Evolutionary conservation across 2,888 invertebrate species (phyloP).

Genomic region (Cataglyphis rosenhaueri): DNA sequence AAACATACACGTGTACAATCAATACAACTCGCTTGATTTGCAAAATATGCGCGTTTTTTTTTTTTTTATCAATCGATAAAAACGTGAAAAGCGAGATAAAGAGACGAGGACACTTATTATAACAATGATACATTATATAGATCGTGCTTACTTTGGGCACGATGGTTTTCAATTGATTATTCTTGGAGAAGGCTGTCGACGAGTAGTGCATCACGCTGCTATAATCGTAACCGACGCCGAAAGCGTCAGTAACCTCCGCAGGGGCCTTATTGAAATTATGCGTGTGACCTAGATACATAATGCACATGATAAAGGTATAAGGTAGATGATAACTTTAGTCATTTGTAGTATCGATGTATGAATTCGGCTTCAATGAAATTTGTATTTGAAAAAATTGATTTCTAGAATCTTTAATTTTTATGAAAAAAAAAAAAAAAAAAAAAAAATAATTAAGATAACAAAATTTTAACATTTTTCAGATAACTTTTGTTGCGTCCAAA

Average conservation of each 20-base stretch:
- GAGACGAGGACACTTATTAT: background rate
- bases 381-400: background rate
- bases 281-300: slow-evolving; percentile 86
- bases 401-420: background rate
- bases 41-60: background rate
- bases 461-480: background rate
- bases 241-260: slow-evolving; percentile 87
- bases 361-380: background rate
- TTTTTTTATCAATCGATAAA: background rate
- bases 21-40: background rate
- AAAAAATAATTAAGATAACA: background rate
- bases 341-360: background rate
- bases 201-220: slow-evolving; percentile 95
- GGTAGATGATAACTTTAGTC: slow-evolving; percentile 3
- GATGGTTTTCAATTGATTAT: slow-evolving; percentile 89
- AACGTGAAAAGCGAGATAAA: background rate
- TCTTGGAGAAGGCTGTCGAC: slow-evolving; percentile 91
- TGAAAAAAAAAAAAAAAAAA: background rate
- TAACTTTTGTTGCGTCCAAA: background rate
- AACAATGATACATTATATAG: background rate
- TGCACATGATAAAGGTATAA: slow-evolving; percentile 13
- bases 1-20: slow-evolving; percentile 33
- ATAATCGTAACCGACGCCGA: slow-evolving; percentile 91
- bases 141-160: slow-evolving; percentile 88
- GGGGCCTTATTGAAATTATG: slow-evolving; percentile 91